These are phyloP conservation scores for Psittacus erithacus DNA, from an alignment of 2,113 vertebrate species.

Conservation along the genomic window DNA sequence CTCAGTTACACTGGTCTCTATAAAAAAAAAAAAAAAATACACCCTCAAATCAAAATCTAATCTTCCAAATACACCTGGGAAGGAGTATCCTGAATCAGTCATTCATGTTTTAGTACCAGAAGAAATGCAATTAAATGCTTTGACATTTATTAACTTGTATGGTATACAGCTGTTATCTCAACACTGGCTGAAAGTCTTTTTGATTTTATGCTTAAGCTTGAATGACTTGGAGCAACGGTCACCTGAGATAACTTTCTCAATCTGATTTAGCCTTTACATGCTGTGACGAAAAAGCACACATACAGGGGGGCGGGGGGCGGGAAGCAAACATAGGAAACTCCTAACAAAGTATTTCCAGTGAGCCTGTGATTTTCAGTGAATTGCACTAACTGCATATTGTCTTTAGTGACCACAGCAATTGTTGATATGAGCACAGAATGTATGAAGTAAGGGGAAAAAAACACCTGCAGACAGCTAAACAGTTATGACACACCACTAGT, in stretches of 20 bases:
- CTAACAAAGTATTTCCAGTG: not conserved
- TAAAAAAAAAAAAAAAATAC: not conserved
- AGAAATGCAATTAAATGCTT: not conserved
- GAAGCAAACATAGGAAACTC: not conserved
- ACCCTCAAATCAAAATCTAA: not conserved
- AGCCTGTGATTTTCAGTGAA: not conserved
- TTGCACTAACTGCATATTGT: not conserved
- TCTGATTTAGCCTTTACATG: fast-evolving
- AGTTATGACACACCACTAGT: not conserved
- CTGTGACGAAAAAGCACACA: not conserved
- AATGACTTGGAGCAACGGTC: not conserved
- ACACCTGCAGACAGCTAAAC: not conserved
- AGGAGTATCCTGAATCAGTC: not conserved
- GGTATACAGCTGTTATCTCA: not conserved
- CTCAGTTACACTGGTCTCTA: not conserved
- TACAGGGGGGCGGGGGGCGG: fast-evolving
- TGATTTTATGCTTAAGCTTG: not conserved
- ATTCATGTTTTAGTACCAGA: not conserved
- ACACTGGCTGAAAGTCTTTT: constrained; percentile 4
- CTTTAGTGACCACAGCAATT: not conserved
- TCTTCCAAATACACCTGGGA: not conserved
- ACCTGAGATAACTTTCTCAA: not conserved
- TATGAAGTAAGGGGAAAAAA: not conserved
- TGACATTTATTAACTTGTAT: constrained; percentile 12
- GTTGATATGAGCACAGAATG: not conserved